A percentile compares a stretch with the other conserved stretches of the same genome.
Conservation (phyloP, 2,888 invertebrate genomes). For the Agonopterix subpropinquella region DNA sequence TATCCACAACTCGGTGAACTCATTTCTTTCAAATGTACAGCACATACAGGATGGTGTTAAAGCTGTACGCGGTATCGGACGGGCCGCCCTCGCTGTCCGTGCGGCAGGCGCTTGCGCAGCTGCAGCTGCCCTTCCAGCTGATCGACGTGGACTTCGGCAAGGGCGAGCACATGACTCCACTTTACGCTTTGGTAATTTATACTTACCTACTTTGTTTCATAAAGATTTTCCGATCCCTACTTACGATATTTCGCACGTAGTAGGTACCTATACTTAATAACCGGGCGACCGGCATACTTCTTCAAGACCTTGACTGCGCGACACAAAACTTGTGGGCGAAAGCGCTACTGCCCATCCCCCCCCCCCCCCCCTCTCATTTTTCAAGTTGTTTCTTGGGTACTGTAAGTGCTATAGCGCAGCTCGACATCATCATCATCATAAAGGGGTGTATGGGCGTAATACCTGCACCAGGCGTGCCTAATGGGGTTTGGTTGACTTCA, state of each 20-base stretch:
- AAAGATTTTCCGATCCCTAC: neutral
- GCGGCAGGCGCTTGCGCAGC: conserved; percentile 78
- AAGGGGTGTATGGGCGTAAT: no score
- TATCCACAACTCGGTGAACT: no score
- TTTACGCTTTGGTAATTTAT: conserved; percentile 78
- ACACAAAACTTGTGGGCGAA: neutral
- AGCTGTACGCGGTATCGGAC: conserved; percentile 84
- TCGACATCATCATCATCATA: no score
- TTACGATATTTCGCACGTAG: neutral
- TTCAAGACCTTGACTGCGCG: neutral
- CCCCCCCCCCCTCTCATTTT: no score
- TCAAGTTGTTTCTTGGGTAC: no score
- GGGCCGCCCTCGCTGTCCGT: conserved; percentile 87
- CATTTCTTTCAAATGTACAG: no score
- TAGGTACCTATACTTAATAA: no score
- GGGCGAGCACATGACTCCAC: conserved; percentile 84
- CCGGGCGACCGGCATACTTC: no score
- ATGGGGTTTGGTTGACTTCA: no score
- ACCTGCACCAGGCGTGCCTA: no score
- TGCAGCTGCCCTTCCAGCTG: conserved; percentile 79
- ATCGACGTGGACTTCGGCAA: conserved; percentile 81
- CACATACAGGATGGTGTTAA: conserved; percentile 63
- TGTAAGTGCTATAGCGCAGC: no score
- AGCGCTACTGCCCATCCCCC: no score
- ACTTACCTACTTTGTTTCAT: neutral